Conservation (phyloP, 1,140 invertebrate genomes). For the Pinna nobilis region DNA sequence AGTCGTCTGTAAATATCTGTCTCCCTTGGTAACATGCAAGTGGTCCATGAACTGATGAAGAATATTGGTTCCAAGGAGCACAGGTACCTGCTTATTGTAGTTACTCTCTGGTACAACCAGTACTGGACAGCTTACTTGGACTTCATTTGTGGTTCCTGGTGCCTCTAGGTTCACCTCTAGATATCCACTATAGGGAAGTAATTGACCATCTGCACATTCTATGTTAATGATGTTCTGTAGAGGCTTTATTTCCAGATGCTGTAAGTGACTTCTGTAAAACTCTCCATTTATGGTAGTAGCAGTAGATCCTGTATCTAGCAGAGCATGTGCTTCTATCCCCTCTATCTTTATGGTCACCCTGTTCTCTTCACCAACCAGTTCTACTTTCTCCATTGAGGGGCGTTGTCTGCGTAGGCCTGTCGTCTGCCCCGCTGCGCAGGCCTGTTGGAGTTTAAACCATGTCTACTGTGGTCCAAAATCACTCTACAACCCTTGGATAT, state of each 20-base stretch:
- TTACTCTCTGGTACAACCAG: slow-evolving; percentile 19
- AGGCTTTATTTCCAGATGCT: not conserved
- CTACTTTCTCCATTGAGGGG: too few relatives aligned
- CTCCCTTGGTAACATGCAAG: not conserved
- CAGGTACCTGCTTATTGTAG: slow-evolving; percentile 22
- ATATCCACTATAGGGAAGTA: slow-evolving; percentile 25
- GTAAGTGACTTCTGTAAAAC: not conserved
- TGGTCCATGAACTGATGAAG: not conserved
- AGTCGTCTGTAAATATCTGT: slow-evolving; percentile 21
- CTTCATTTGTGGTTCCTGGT: not conserved
- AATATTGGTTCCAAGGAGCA: slow-evolving; percentile 29
- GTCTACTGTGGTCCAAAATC: slow-evolving; percentile 22
- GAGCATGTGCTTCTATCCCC: not conserved
- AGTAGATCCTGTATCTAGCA: slow-evolving; percentile 22
- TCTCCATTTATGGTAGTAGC: not conserved
- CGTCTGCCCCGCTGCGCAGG: slow-evolving; percentile 29
- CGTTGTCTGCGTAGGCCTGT: too few relatives aligned
- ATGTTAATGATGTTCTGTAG: not conserved
- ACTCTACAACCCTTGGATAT: slow-evolving; percentile 33
- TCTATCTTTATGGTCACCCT: not conserved
- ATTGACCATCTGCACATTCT: slow-evolving; percentile 34
- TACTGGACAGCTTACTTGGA: not conserved
- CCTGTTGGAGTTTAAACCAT: slow-evolving; percentile 33
- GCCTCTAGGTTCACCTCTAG: slow-evolving; percentile 19
- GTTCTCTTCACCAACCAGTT: too few relatives aligned